Base-by-base conservation (phyloP, 2,888 invertebrate species). In the Arrhopalites spinosus region DNA sequence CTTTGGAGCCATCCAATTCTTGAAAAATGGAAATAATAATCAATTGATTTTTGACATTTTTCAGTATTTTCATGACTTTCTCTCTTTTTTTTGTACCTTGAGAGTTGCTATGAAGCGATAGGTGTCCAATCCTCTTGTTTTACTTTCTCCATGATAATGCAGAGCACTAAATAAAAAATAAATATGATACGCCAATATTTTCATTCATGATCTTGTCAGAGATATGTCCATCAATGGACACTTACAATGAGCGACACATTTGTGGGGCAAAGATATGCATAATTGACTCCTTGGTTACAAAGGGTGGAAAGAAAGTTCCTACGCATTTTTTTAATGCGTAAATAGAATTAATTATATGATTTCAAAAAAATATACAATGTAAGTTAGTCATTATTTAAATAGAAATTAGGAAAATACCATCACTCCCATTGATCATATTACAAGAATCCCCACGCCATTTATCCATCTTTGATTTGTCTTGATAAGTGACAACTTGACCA, bases 181-280 rank as follows among this genome's bases (percentile, higher is more conserved):
- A 7, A 53, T n/a, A n/a, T n/a, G n/a, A n/a, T n/a, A n/a, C n/a
- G n/a, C n/a, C n/a, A n/a, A n/a, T n/a, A n/a, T n/a, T n/a, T n/a
- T n/a, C n/a, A n/a, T n/a, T n/a, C n/a, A n/a, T n/a, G n/a, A n/a
- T n/a, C n/a, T n/a, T n/a, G n/a, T n/a, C n/a, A n/a, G n/a, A n/a
- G n/a, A 36, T 36, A 36, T 36, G 36, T 36, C 11, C 5, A 36
- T n/a, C n/a, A n/a, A n/a, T n/a, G n/a, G n/a, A n/a, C n/a, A 59
- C 59, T 59, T 59, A 59, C 59, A 59, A 70, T 17, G 77, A 77
- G 2, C 80, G 70, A 50, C 80, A 80, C 5, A 80, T 75, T 69
- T 76, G 75, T n/a, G 77, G 77, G n/a, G 73, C 71, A 75, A 76
- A 77, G 20, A 76, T 74, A 27, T 76, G 67, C 61, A 78, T 47